Percentiles rank a stretch among this genome's conserved stretches.
phyloP scores from a whole-genome alignment of 1,140 invertebrate genomes.

The Ceratoteleas bidentatus region DNA sequence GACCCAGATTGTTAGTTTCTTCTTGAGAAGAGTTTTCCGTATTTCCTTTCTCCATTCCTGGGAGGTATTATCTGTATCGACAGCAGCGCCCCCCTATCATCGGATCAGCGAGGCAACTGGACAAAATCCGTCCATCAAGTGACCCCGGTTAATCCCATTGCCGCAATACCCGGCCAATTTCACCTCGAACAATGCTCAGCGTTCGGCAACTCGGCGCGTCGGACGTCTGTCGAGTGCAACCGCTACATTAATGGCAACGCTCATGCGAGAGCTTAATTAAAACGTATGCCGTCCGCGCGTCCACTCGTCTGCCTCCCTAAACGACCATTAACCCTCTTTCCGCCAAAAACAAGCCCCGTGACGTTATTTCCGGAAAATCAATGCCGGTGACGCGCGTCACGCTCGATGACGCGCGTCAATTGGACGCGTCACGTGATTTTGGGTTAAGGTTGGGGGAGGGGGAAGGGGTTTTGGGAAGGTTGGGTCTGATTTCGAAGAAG shows the following conservation, averaged over 20 bases:
- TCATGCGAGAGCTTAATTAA: not conserved
- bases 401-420: too few relatives aligned
- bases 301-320: not conserved
- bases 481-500: not conserved
- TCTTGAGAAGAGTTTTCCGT: too few relatives aligned
- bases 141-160: not conserved
- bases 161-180: not conserved
- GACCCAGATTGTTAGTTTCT: too few relatives aligned
- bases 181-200: not conserved
- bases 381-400: too few relatives aligned
- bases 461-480: too few relatives aligned
- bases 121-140: not conserved
- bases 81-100: too few relatives aligned
- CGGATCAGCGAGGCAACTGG: too few relatives aligned
- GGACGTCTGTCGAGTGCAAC: not conserved
- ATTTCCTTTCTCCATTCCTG: too few relatives aligned
- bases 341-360: not conserved
- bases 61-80: too few relatives aligned
- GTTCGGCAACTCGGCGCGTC: not conserved
- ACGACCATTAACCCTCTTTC: not conserved
- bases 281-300: not conserved
- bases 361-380: slow-evolving; percentile 1
- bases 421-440: too few relatives aligned
- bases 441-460: too few relatives aligned
- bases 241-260: not conserved